Base-by-base conservation (phyloP, 2,888 invertebrate genomes). In the Drosophila meridionalis region DNA sequence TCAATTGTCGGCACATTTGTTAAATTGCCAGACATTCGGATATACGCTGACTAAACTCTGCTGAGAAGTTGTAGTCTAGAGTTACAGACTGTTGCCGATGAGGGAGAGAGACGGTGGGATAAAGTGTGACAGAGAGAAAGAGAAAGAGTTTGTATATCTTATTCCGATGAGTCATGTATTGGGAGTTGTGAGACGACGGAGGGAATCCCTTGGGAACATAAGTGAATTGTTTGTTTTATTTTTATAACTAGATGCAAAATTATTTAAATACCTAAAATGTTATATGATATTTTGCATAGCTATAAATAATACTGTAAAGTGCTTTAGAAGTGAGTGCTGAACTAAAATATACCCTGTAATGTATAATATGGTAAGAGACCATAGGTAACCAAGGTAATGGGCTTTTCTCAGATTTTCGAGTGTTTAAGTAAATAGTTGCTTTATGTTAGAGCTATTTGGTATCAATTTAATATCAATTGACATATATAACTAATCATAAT, bases 1-100 rank as follows among this genome's bases (percentile, higher is more conserved):
- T 72, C 84, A 61, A 73, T 73, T 83, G 84, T 71, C 72, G 84
- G 75, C 87, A 65, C 69, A 86, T 82, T 77, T 81, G 81, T 69
- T 72, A 57, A 81, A 80, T 72, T 73, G 67, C 59, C 69, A 68
- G 72, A 65, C 59, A 67, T 61, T 56, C 55, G 59, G 59, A 62
- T 47, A 66, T 40, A 28, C 58, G 36, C 42, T 64, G 53, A 71
- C 63, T 11, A 20, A 55, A 57, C 32, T 53, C 20, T 55, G 53
- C 14, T 28, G 80, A 71, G 72, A 71, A 58, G 12, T 52, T 69
- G 61, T 52, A 63, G 62, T 62, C 56, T 70, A 57, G 4, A 58
- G 61, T 80, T 69, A 66, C 78, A 61, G 72, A 47, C 69, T 58
- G 56, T 62, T 45, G 55, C 28, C 57, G 45, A 38, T 47, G 59